These are phyloP conservation scores for Nasonia longicornis DNA, from an alignment of 1,140 invertebrate species.

Conservation along the genomic window DNA sequence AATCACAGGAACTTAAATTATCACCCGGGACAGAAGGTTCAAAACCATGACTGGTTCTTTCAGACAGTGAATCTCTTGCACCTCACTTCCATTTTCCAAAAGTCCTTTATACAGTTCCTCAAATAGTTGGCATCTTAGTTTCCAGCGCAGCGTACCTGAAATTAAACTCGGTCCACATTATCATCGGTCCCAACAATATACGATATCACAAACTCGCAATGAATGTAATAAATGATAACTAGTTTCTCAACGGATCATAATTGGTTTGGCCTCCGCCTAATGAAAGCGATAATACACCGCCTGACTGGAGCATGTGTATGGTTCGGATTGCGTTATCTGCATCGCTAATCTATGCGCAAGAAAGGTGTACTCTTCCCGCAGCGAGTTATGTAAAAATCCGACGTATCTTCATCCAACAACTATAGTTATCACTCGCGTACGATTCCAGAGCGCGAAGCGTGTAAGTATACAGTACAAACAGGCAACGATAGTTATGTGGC, in stretches of 20 bases:
- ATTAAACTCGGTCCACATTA: background rate
- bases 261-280: conserved; percentile 2
- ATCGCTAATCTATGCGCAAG: background rate
- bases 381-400: background rate
- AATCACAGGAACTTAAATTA: conserved; percentile 45
- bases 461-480: no score
- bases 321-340: background rate
- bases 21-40: conserved; percentile 22
- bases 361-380: no score
- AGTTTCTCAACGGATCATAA: background rate
- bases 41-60: conserved; percentile 39
- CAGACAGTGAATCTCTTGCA: background rate
- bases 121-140: conserved; percentile 23
- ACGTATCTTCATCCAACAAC: background rate
- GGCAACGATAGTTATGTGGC: background rate
- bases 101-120: background rate
- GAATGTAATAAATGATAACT: background rate
- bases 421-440: background rate
- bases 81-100: conserved; percentile 8
- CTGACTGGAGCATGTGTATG: background rate
- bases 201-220: background rate
- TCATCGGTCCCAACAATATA: background rate
- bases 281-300: conserved; percentile 6
- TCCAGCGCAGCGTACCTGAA: conserved; percentile 7
- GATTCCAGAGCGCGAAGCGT: background rate